phyloP scores from a whole-genome alignment of 2,113 vertebrate genomes.

The Phyllopteryx taeniolatus region DNA sequence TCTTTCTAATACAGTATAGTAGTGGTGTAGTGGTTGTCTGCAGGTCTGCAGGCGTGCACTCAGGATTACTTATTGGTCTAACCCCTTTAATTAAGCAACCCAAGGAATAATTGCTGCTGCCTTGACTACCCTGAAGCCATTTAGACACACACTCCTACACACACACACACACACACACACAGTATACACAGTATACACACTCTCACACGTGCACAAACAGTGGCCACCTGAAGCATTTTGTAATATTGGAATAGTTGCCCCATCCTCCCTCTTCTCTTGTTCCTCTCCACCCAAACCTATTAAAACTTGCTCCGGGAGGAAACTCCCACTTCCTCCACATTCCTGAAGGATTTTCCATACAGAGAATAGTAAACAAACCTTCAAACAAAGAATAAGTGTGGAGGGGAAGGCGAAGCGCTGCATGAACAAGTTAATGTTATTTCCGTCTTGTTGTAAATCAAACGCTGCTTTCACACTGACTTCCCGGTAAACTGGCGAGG shows the following conservation, averaged over 20 bases:
- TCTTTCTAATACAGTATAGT: neutral
- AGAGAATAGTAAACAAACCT: constrained; percentile 75
- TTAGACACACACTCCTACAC: constrained; percentile 6
- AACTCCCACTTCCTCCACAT: constrained; percentile 72
- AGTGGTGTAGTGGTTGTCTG: neutral
- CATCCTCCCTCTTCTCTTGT: constrained; percentile 27
- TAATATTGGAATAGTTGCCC: constrained; percentile 34
- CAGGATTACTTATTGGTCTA: constrained; percentile 35
- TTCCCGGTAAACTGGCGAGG: constrained; percentile 9
- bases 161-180: neutral
- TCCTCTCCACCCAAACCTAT: constrained; percentile 43
- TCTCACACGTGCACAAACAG: constrained; percentile 1
- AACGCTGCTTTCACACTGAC: constrained; percentile 16
- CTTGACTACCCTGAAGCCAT: constrained; percentile 46
- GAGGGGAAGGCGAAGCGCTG: constrained; percentile 6
- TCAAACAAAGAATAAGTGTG: constrained; percentile 49
- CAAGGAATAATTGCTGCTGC: constrained; percentile 26
- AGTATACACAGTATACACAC: neutral
- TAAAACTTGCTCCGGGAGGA: constrained; percentile 58
- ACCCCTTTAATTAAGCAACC: constrained; percentile 46
- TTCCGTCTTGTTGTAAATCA: constrained; percentile 72
- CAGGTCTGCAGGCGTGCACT: constrained; percentile 29
- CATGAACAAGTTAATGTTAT: constrained; percentile 60
- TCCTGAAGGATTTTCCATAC: constrained; percentile 73
- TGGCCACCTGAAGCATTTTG: constrained; percentile 57